Evolutionary conservation across 2,797 vertebrate species (phyloP), one percentile per base, ranked within the genome.

Genomic region (Tokudaia muenninki): DNA sequence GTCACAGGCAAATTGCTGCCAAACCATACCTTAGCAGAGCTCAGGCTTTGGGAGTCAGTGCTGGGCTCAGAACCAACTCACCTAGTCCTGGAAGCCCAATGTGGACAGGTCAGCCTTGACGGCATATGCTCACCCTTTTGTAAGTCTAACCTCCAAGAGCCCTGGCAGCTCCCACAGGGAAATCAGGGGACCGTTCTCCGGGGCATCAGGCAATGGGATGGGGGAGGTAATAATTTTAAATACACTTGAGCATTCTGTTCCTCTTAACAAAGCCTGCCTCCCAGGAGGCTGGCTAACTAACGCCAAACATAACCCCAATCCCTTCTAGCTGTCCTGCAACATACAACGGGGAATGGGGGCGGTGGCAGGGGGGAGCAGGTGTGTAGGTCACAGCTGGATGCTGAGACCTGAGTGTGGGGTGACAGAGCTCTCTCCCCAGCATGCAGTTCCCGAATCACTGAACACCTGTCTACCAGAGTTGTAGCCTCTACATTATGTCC

Each of bases 121-220:
- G 2, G 29, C 19, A 22, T 1, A 2, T 6, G 1, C 21, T 4
- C n/a, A 37, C 2, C 6, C 47, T 44, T 63, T 0, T 47, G 22
- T 31, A 22, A 59, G 31, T 29, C 70, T 16, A 63, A n/a, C 21
- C 22, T 44, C n/a, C 70, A 55, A 47, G 13, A 65, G 37, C 29
- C 63, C 55, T 65, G 16, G 22, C 57, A 67, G 78, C 74, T 89
- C 70, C 72, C 55, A 67, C 47, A 47, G 57, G 22, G 24, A 78
- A 77, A 26, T 41, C 31, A 77, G 22, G 59, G n/a, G 44, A 63
- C 12, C 57, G 12, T 29, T 78, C 44, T 41, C 55, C 29, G 72
- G 37, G 31, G 52, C 63, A 37, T n/a, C 9, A 0, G n/a, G 67
- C 77, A 88, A 11, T 14, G 65, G 37, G 21, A 41, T 6, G 26